These are phyloP conservation scores for Perdita meconis DNA, from an alignment of 2,888 invertebrate species.

Conservation along the genomic window DNA sequence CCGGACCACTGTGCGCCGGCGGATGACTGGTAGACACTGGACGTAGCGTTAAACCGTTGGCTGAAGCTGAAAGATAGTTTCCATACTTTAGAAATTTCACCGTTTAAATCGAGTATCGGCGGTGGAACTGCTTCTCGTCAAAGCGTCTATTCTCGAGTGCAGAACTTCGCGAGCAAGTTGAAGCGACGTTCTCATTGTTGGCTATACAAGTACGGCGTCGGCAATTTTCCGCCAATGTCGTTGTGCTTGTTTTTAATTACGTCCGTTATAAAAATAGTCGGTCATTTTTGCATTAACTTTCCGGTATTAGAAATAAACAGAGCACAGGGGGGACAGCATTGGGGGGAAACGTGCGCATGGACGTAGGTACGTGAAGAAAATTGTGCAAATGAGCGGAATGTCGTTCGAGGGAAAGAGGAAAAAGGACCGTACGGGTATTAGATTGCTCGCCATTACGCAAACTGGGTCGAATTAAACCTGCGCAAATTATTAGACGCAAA, in stretches of 20 bases:
- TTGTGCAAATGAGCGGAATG: slow-evolving; percentile 44
- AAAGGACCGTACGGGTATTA: not conserved
- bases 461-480: too few relatives aligned
- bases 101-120: slow-evolving; percentile 38
- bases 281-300: slow-evolving; percentile 44
- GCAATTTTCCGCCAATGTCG: slow-evolving; percentile 21
- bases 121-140: slow-evolving; percentile 31
- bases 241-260: slow-evolving; percentile 24
- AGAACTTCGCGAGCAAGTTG: slow-evolving; percentile 10
- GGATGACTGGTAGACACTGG: too few relatives aligned
- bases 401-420: slow-evolving; percentile 12
- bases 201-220: not conserved
- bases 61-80: slow-evolving; percentile 16
- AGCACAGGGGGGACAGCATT: not conserved
- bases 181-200: slow-evolving; percentile 9
- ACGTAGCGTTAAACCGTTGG: slow-evolving; percentile 18
- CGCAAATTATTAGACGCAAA: too few relatives aligned
- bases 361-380: slow-evolving; percentile 25
- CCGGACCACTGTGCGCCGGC: too few relatives aligned
- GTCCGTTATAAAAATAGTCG: slow-evolving; percentile 32
- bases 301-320: slow-evolving; percentile 42
- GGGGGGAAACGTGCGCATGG: slow-evolving; percentile 15
- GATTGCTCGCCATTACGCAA: slow-evolving; percentile 8
- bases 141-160: slow-evolving; percentile 35
- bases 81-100: slow-evolving; percentile 37